phyloP scores from a whole-genome alignment of 35 echinoderm and acorn worm species.

The Stichopus chloronotus region DNA sequence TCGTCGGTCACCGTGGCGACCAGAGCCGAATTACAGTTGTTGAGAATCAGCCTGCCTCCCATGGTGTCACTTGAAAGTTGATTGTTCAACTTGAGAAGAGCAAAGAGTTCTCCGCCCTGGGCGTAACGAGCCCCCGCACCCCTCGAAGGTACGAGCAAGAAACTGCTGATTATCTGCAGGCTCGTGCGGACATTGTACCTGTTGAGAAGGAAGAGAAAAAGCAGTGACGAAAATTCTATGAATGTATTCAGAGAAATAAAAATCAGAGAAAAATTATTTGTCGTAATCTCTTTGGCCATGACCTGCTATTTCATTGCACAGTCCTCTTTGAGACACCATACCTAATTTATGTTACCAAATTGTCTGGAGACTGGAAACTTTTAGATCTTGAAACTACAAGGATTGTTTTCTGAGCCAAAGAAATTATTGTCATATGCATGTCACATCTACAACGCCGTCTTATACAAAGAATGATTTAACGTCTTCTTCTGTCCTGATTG shows the following conservation, averaged over 20 bases:
- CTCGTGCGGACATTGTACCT: conserved; percentile 93
- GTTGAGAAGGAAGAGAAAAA: background rate
- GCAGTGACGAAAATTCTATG: background rate
- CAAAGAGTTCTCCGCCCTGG: conserved; percentile 92
- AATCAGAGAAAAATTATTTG: background rate
- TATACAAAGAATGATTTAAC: no score
- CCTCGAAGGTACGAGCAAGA: conserved; percentile 88
- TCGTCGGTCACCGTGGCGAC: conserved; percentile 48
- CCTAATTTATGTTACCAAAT: no score
- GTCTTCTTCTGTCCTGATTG: no score
- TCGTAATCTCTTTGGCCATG: background rate
- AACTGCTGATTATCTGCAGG: conserved; percentile 86
- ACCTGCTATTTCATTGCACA: background rate
- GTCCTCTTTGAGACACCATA: background rate
- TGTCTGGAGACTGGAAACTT: no score
- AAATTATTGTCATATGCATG: no score
- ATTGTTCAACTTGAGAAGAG: conserved; percentile 82
- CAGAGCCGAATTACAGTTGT: conserved; percentile 86
- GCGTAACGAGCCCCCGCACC: conserved; percentile 88
- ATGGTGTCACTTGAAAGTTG: conserved; percentile 86
- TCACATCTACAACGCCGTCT: no score
- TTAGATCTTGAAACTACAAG: no score
- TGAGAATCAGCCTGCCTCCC: conserved; percentile 86
- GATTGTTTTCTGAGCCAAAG: no score
- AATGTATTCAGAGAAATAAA: background rate